Percentiles rank a stretch among this genome's conserved stretches.
Evolutionary conservation across 2,797 vertebrate genomes (phyloP).

Genomic region (Macropodus opercularis): DNA sequence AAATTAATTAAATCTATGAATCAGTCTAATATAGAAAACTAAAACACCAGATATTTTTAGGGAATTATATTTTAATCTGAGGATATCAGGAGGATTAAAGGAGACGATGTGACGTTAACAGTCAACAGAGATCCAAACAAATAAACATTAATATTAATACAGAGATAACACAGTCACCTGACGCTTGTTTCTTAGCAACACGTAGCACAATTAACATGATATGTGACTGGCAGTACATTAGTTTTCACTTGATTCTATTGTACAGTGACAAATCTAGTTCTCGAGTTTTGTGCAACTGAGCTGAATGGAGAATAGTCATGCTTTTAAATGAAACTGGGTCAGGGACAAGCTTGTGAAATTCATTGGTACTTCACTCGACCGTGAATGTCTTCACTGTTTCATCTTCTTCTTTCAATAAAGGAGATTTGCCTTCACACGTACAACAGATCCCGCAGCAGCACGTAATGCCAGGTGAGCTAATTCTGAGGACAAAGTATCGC

Average conservation of each 20-base stretch:
- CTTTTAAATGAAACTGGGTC: background rate
- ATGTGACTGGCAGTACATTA: background rate
- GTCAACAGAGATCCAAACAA: background rate
- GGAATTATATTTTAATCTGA: background rate
- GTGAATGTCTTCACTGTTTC: background rate
- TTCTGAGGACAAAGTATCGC: conserved; percentile 3
- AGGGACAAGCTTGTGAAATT: background rate
- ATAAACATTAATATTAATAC: background rate
- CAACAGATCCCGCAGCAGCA: background rate
- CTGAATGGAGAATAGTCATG: background rate
- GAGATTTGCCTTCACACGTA: background rate
- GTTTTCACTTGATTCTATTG: background rate
- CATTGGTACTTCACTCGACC: background rate
- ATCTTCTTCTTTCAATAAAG: background rate
- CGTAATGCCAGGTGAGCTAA: conserved; percentile 11
- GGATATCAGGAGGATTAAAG: background rate
- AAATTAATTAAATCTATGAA: too few species aligned
- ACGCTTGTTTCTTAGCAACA: background rate
- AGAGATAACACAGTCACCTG: background rate
- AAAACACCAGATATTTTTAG: background rate
- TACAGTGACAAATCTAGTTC: background rate
- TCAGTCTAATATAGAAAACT: too few species aligned
- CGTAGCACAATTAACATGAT: too few species aligned
- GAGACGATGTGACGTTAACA: background rate
- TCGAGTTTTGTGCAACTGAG: background rate